Conservation (phyloP, 2,888 invertebrate genomes). For the Byasa hedistus region DNA sequence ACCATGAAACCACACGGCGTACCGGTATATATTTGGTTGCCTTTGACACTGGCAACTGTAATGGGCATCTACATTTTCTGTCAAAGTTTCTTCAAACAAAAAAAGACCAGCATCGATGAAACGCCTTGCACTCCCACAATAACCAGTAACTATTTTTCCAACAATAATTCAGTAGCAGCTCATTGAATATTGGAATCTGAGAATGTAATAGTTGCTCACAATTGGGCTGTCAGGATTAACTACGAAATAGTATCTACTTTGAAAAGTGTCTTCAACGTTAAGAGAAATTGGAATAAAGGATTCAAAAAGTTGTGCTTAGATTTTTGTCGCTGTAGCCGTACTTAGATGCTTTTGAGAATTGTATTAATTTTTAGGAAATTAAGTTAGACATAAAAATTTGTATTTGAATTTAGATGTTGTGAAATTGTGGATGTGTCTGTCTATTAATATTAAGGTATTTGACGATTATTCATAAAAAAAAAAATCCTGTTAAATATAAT, state of each 20-base stretch:
- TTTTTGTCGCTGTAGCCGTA: not conserved
- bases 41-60: constrained; percentile 52
- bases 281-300: not conserved
- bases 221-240: not conserved
- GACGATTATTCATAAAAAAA: not conserved
- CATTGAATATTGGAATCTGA: not conserved
- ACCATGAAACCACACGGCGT: constrained; percentile 61
- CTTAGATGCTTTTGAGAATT: not conserved
- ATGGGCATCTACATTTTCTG: constrained; percentile 54
- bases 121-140: constrained; percentile 50
- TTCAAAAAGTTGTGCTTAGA: not conserved
- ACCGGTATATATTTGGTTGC: constrained; percentile 68
- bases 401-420: not conserved
- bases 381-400: not conserved
- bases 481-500: not conserved
- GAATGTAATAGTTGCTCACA: not conserved
- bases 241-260: not conserved
- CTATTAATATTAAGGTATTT: not conserved
- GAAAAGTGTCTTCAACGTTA: too few relatives aligned
- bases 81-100: constrained; percentile 52
- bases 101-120: constrained; percentile 44
- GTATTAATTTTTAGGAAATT: not conserved
- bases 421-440: not conserved
- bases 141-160: constrained; percentile 51
- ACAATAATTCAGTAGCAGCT: constrained; percentile 36